These are phyloP conservation scores for Bergia sp. DNA, from an alignment of 92 coral and sea anemone species.

Conservation along the genomic window DNA sequence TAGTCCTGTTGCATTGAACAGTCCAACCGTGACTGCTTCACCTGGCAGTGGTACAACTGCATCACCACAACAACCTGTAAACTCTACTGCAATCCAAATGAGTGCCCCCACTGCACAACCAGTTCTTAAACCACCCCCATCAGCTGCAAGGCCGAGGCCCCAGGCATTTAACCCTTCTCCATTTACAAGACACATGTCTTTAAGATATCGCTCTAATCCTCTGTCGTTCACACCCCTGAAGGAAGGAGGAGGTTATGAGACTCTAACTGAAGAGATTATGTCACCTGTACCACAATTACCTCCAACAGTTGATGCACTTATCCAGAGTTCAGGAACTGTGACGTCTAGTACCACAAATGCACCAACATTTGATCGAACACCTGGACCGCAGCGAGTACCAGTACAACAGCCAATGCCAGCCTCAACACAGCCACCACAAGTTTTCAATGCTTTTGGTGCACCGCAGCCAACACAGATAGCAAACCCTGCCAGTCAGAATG, in stretches of 20 bases:
- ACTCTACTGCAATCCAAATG: constrained; percentile 29
- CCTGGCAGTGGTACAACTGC: constrained; percentile 28
- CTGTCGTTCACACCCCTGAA: constrained; percentile 86
- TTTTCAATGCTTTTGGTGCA: constrained; percentile 47
- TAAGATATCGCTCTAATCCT: constrained; percentile 94
- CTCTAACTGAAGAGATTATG: constrained; percentile 76
- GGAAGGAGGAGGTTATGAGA: constrained; percentile 81
- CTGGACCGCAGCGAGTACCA: constrained; percentile 20
- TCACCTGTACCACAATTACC: constrained; percentile 86
- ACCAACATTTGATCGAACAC: constrained; percentile 31
- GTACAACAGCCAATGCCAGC: background rate
- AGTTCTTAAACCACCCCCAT: constrained; percentile 82
- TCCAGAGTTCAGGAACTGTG: constrained; percentile 42
- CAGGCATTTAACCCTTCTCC: constrained; percentile 95
- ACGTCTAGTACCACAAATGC: constrained; percentile 22
- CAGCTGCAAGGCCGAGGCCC: constrained; percentile 91
- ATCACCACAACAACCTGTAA: constrained; percentile 51
- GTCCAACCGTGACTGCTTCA: constrained; percentile 48
- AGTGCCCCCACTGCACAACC: constrained; percentile 62
- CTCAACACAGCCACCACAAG: constrained; percentile 22
- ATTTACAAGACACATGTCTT: constrained; percentile 96
- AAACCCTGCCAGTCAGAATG: constrained; percentile 49
- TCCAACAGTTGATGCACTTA: constrained; percentile 75
- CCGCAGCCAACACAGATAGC: constrained; percentile 38
- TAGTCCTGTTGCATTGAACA: constrained; percentile 54